Percentiles rank a stretch among this genome's conserved stretches.
Conservation (phyloP, 2,113 vertebrate genomes). For the Choloepus hoffmanni region DNA sequence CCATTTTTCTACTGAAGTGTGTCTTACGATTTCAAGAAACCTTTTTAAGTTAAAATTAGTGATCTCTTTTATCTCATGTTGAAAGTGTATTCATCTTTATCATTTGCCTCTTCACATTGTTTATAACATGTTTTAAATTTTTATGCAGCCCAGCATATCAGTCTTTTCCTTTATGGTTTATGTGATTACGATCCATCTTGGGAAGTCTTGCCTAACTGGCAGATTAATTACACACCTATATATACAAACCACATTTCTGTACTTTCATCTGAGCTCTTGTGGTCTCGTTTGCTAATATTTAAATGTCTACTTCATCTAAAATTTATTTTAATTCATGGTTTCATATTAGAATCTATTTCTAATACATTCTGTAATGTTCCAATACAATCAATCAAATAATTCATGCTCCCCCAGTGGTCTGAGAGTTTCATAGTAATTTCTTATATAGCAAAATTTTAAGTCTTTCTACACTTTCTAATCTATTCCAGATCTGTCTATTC, state of each 20-base stretch:
- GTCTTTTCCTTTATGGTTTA: neutral
- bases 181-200: neutral
- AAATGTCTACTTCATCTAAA: neutral
- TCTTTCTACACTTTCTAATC: neutral
- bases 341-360: constrained; percentile 8
- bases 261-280: neutral
- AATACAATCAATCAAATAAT: constrained; percentile 26
- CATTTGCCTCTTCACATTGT: neutral
- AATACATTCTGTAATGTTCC: neutral
- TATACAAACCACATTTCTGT: neutral
- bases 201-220: neutral
- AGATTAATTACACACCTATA: neutral
- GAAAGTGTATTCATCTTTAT: neutral
- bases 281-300: neutral
- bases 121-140: neutral
- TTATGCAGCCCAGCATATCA: neutral
- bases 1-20: neutral
- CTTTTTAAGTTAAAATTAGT: neutral
- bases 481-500: neutral
- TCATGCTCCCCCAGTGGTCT: neutral
- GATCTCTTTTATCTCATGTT: neutral
- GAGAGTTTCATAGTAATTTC: constrained; percentile 37
- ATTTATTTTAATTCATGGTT: constrained; percentile 8
- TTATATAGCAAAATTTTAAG: neutral
- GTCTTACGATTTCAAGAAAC: neutral